phyloP scores from a whole-genome alignment of 2,113 vertebrate species.

The Dasyornis broadbenti region DNA sequence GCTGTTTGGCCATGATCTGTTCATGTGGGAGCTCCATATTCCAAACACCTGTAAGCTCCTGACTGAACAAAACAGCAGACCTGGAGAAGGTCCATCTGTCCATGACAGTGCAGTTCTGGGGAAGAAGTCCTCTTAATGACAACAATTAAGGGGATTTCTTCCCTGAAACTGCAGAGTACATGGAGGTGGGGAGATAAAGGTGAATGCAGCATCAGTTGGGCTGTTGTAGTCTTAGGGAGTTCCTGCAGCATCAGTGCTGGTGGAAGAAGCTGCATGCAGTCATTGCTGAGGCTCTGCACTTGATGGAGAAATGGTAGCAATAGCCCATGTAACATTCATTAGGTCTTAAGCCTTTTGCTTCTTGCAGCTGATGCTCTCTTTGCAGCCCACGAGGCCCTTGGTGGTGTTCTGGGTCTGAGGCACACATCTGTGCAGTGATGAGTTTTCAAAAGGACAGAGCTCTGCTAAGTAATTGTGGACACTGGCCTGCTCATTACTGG shows the following conservation, averaged over 20 bases:
- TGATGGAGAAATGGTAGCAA: not conserved
- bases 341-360: not conserved
- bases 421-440: not conserved
- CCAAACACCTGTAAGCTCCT: not conserved
- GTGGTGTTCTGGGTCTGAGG: not conserved
- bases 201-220: not conserved
- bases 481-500: not conserved
- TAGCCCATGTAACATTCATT: not conserved
- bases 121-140: not conserved
- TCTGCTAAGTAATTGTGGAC: not conserved
- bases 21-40: not conserved
- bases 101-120: not conserved
- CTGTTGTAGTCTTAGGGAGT: not conserved
- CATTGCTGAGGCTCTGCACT: not conserved
- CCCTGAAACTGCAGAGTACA: not conserved
- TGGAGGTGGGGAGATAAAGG: not conserved
- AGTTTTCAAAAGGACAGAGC: not conserved
- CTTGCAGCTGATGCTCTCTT: not conserved
- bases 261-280: not conserved
- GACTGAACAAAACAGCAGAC: not conserved
- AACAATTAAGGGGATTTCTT: not conserved
- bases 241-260: not conserved
- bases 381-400: not conserved
- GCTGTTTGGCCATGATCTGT: not conserved
- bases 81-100: not conserved